These are phyloP conservation scores for Tenualosa ilisha DNA, from an alignment of 2,797 vertebrate species.

Conservation along the genomic window DNA sequence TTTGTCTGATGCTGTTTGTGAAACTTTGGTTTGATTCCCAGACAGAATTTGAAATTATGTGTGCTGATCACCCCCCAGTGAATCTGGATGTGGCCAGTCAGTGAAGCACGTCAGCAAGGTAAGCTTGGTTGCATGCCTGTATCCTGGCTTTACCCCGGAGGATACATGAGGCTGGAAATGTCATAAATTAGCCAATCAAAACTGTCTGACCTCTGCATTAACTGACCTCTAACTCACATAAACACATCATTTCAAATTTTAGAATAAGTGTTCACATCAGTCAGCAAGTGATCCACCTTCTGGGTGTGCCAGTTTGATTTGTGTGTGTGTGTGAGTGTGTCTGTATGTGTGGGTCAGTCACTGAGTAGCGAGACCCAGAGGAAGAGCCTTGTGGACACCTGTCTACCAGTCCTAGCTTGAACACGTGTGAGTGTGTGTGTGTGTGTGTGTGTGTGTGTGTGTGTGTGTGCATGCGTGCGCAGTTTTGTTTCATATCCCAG, in stretches of 20 bases:
- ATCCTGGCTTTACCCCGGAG: neutral
- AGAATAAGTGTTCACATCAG: constrained; percentile 57
- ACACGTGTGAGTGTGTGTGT: neutral
- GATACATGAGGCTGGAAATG: neutral
- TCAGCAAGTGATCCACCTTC: neutral
- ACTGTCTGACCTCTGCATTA: neutral
- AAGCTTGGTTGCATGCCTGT: neutral
- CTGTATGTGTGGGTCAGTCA: neutral
- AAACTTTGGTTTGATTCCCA: neutral
- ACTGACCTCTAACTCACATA: constrained; percentile 15
- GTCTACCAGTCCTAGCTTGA: neutral
- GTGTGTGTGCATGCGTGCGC: neutral
- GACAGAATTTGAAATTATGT: neutral
- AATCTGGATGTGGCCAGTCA: neutral
- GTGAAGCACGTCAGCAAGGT: neutral
- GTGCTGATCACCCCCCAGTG: neutral
- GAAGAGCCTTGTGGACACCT: neutral
- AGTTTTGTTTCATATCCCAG: neutral
- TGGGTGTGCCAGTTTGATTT: constrained; percentile 18
- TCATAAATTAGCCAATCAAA: constrained; percentile 4
- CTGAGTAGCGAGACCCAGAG: no score
- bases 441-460: neutral
- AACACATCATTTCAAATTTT: constrained; percentile 66
- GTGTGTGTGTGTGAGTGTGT: constrained; percentile 1
- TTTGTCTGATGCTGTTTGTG: neutral